These are phyloP conservation scores for Huso huso DNA, from an alignment of 2,797 vertebrate species.

Conservation along the genomic window DNA sequence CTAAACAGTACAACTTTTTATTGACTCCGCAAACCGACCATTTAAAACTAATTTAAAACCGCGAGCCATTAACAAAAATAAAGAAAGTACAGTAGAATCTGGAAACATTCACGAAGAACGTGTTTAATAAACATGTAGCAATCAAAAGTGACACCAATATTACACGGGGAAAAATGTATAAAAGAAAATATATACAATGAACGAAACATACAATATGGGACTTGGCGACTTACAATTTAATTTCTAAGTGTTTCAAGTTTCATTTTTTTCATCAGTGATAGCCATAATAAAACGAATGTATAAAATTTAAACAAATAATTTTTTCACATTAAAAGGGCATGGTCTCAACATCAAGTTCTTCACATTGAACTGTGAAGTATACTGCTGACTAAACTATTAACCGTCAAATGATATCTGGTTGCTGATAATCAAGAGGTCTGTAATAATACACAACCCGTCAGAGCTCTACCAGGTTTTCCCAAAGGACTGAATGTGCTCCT, in stretches of 20 bases:
- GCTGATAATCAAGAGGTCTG: no score
- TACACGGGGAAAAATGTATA: neutral
- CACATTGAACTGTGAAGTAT: no score
- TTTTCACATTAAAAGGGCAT: neutral
- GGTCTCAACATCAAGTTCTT: no score
- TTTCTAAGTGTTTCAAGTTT: neutral
- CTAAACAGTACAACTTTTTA: no score
- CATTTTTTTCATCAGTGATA: neutral
- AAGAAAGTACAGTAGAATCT: neutral
- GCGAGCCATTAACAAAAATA: neutral
- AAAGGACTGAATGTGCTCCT: slow-evolving; percentile 92
- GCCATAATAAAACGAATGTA: neutral
- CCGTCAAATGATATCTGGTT: no score
- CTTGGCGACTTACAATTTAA: neutral
- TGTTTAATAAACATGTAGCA: slow-evolving; percentile 13
- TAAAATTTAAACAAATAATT: neutral
- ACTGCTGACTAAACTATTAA: no score
- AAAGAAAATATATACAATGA: slow-evolving; percentile 12
- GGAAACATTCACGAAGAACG: neutral
- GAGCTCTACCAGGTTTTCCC: slow-evolving; percentile 85
- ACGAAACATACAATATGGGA: neutral
- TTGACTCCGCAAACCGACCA: no score
- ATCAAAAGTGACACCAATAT: slow-evolving; percentile 20
- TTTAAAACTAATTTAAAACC: no score
- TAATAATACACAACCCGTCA: no score